Evolutionary conservation across 2,113 vertebrate species (phyloP), one percentile per base, ranked within the genome.

Genomic region (Cynopterus brachyotis): DNA sequence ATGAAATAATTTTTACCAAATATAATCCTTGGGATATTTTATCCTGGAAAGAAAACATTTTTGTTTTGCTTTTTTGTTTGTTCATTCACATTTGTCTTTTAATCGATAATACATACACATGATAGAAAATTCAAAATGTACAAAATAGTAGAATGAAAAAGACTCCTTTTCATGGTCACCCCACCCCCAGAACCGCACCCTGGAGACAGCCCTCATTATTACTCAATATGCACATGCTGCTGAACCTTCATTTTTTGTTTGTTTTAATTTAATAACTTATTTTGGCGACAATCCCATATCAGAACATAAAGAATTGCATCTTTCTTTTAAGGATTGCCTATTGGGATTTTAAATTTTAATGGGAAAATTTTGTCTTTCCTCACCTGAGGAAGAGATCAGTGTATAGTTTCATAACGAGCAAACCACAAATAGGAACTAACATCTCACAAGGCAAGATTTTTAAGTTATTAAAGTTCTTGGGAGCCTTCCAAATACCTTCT

Each of bases 321-420:
- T 87, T 80, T 79, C n/a, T 60, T 66, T 85, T 86, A 83, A 67
- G 37, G 59, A 83, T 50, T 69, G 13, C 35, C 45, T 12, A 78
- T 35, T 72, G 19, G n/a, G 83, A 92, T 66, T 84, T 30, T 84
- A 47, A 86, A 78, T 73, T 95, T 93, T 94, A 81, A 76, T 50
- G 79, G 76, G 17, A 70, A 82, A 88, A 9, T 12, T 76, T 96
- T 92, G 88, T 79, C 70, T 80, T 95, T 83, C 35, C 28, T 96
- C 30, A 42, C 45, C 55, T 89, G 30, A 79, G 35, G 32, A 92
- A 83, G n/a, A 87, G 16, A n/a, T 76, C 40, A 82, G 20, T 72
- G 62, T 12, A 75, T 93, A 70, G 35, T 13, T 81, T 95, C 88
- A 78, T 30, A 28, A 66, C 57, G 55, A 73, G 57, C 6, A 24